phyloP scores from a whole-genome alignment of 1,140 invertebrate species.

The Drosophila ficusphila region DNA sequence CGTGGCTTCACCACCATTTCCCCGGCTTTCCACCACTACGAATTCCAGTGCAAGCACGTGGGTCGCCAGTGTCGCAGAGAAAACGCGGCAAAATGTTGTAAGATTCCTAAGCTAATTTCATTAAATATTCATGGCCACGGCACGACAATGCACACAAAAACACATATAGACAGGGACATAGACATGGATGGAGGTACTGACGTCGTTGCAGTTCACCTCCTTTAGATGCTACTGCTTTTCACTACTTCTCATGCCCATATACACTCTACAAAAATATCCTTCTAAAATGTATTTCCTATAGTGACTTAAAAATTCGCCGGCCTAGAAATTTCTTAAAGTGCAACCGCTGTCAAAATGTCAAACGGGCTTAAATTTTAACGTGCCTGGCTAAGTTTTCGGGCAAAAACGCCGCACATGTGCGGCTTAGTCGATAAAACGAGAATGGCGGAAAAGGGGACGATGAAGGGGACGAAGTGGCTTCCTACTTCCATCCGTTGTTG shows the following conservation, averaged over 20 bases:
- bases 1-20: background rate
- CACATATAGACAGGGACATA: constrained; percentile 23
- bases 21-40: constrained; percentile 17
- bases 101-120: constrained; percentile 78
- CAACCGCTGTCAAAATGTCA: constrained; percentile 48
- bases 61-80: constrained; percentile 7
- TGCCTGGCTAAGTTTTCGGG: constrained; percentile 9
- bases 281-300: no score
- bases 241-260: background rate
- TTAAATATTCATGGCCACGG: constrained; percentile 80
- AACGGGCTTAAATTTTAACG: constrained; percentile 41
- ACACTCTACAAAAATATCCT: background rate
- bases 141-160: constrained; percentile 51
- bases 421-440: constrained; percentile 28
- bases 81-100: constrained; percentile 57
- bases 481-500: constrained; percentile 33
- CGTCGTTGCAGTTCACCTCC: constrained; percentile 26
- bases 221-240: background rate
- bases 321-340: background rate
- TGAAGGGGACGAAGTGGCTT: background rate
- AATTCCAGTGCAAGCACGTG: constrained; percentile 59
- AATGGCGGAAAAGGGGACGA: background rate
- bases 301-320: no score
- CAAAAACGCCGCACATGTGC: constrained; percentile 21
- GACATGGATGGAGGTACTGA: constrained; percentile 11